A percentile compares a stretch with the other conserved stretches of the same genome.
These are phyloP conservation scores for Petromus typicus DNA, from an alignment of 2,113 vertebrate genomes.

Conservation along the genomic window DNA sequence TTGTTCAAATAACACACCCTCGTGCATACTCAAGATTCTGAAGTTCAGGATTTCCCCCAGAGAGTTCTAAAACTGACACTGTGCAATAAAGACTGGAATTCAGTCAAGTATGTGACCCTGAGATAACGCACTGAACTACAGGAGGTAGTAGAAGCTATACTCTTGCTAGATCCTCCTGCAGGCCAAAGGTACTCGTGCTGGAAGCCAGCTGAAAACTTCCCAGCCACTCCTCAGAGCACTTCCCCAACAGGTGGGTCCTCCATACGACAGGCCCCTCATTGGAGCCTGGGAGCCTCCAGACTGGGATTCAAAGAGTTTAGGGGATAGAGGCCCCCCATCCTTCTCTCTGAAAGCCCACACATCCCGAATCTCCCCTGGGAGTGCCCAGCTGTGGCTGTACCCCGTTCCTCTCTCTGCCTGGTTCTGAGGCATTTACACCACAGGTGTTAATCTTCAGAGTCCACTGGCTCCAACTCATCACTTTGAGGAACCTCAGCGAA, in stretches of 20 bases:
- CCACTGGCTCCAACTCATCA: not conserved
- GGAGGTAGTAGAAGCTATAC: not conserved
- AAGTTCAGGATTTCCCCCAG: not conserved
- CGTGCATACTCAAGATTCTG: not conserved
- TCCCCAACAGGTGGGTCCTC: not conserved
- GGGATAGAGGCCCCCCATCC: rapidly evolving
- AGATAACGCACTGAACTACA: too few relatives aligned
- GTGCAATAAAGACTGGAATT: not conserved
- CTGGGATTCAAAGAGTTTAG: not conserved
- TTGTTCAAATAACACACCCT: not conserved
- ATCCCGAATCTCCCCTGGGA: not conserved
- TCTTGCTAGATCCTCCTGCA: not conserved
- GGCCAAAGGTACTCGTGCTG: not conserved
- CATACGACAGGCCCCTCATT: not conserved
- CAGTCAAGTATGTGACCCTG: not conserved
- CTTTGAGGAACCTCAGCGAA: not conserved
- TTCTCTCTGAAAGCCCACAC: not conserved
- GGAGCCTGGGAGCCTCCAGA: not conserved
- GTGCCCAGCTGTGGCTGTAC: not conserved
- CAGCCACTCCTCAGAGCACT: not conserved
- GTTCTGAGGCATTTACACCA: too few relatives aligned
- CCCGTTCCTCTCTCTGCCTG: not conserved
- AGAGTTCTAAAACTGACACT: not conserved
- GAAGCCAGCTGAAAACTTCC: too few relatives aligned
- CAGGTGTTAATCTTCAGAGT: not conserved